phyloP scores from a whole-genome alignment of 2,888 invertebrate species.

The Acleris laterana region DNA sequence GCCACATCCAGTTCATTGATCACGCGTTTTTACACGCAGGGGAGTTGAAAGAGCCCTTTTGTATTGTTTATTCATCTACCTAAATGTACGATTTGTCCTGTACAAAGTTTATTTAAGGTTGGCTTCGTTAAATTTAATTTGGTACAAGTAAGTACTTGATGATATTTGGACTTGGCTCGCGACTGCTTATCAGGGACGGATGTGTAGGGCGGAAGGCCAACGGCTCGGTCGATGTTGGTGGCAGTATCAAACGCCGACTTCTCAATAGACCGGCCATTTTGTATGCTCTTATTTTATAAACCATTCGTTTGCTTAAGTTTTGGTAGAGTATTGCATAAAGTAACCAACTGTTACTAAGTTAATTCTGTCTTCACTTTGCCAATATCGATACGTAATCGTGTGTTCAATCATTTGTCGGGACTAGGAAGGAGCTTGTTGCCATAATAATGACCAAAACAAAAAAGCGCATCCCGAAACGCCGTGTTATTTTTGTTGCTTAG shows the following conservation, averaged over 20 bases:
- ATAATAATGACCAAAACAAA: constrained; percentile 73
- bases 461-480: constrained; percentile 78
- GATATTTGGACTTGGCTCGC: constrained; percentile 51
- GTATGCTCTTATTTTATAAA: constrained; percentile 20
- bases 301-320: background rate
- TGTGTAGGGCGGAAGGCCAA: constrained; percentile 72
- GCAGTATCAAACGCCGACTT: constrained; percentile 44
- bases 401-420: constrained; percentile 37
- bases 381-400: constrained; percentile 4
- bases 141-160: constrained; percentile 20
- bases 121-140: constrained; percentile 5
- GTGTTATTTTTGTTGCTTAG: constrained; percentile 80
- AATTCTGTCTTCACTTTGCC: background rate
- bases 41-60: constrained; percentile 2
- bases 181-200: constrained; percentile 72
- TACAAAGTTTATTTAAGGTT: constrained; percentile 7
- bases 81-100: no score
- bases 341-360: background rate
- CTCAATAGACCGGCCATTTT: constrained; percentile 37
- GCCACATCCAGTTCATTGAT: constrained; percentile 29
- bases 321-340: background rate
- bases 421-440: constrained; percentile 53
- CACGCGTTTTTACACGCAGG: constrained; percentile 12
- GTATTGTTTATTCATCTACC: background rate
- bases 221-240: constrained; percentile 37